Base-by-base conservation (phyloP, 2,888 invertebrate species). In the Hemicrepidius hirtus region DNA sequence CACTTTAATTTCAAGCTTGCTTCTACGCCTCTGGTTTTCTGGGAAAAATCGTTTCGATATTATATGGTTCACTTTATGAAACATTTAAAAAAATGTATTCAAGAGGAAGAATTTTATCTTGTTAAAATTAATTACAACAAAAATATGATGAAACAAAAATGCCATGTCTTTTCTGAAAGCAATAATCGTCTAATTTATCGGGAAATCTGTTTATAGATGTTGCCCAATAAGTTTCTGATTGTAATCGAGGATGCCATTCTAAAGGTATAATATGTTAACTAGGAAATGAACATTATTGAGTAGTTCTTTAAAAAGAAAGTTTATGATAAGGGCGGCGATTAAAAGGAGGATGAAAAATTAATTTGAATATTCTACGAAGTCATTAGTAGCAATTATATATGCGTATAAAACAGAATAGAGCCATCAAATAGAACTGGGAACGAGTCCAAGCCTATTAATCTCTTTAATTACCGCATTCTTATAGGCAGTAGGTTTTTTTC, bases 401-500 rank as follows among this genome's bases (percentile, higher is more conserved):
- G 40, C 20, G 60, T 60, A 60, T 60, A 35, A 62, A 32, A 53
- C 50, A 71, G 66, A 41, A 73, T 68, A 60, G 68, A 73, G 57
- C 64, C 60, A 68, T 68, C 59, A 65, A 50, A 68, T 63, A 53
- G 55, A 62, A 57, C 20, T 68, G 68, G 74, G 74, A 64, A 55
- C 50, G n/a, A 20, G 35, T 72, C 75, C 75, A 75, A 67, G 70
- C 55, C 69, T 70, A 75, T 75, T 70, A 70, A 75, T 75, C 66
- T 68, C 62, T 41, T 75, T 75, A 69, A 75, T 60, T 41, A 60
- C 60, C 20, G 60, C 24, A 60, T 60, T 60, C 60, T 60, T 60
- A 60, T 57, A 37, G 41, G 24, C 40, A 60, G 24, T n/a, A 1
- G 41, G 60, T 41, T 60, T 60, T n/a, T 49, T 40, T 60, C 37